Evolutionary conservation across 2,113 vertebrate species (phyloP).

Genomic region (Ancistrus triradiatus): DNA sequence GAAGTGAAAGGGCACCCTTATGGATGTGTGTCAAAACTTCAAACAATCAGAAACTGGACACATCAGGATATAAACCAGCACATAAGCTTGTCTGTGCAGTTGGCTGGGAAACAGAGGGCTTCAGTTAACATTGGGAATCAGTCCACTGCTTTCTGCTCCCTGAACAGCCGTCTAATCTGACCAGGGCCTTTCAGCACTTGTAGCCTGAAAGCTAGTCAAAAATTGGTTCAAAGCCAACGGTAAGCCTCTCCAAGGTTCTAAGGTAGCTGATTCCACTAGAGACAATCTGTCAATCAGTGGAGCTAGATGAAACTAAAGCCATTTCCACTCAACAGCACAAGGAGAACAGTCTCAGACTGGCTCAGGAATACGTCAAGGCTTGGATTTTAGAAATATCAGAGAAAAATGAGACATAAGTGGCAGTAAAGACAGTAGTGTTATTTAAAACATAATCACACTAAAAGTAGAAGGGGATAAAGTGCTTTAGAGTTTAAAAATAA

Average conservation of each 20-base stretch:
- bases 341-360: background rate
- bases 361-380: background rate
- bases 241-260: slow-evolving; percentile 20
- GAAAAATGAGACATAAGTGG: background rate
- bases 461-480: background rate
- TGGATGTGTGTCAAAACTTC: background rate
- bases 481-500: no score
- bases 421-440: no score
- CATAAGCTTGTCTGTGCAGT: slow-evolving; percentile 48
- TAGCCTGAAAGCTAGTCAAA: slow-evolving; percentile 36
- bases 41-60: background rate
- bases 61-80: background rate
- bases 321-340: background rate
- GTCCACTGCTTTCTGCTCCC: slow-evolving; percentile 54
- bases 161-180: slow-evolving; percentile 36
- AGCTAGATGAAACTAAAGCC: slow-evolving; percentile 2
- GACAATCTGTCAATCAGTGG: background rate
- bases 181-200: slow-evolving; percentile 33
- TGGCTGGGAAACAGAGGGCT: slow-evolving; percentile 44
- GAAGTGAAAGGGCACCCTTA: background rate
- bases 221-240: slow-evolving; percentile 5
- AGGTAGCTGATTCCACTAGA: slow-evolving; percentile 25
- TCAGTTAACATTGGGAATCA: slow-evolving; percentile 44
- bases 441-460: background rate
- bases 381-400: background rate